These are phyloP conservation scores for Pyrochroa serraticornis DNA, from an alignment of 2,888 invertebrate species.

Conservation along the genomic window DNA sequence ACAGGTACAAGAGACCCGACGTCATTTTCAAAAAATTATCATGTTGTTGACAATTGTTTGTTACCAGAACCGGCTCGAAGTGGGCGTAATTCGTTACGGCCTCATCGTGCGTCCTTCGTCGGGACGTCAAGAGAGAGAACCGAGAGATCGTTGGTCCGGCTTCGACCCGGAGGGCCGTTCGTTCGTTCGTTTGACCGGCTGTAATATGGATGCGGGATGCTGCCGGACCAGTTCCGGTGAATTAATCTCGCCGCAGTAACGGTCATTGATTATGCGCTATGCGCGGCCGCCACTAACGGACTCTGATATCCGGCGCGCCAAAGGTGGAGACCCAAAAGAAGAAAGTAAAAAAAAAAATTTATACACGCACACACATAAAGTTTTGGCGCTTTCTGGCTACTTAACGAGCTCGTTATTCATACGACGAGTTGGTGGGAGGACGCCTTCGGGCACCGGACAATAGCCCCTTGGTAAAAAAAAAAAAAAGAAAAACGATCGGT, in stretches of 20 bases:
- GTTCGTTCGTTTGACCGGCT: neutral
- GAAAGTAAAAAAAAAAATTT: neutral
- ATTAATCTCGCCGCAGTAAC: constrained; percentile 51
- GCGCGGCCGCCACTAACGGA: constrained; percentile 29
- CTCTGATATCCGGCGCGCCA: constrained; percentile 18
- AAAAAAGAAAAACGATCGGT: too few species aligned
- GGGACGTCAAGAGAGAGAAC: neutral
- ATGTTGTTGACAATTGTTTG: too few species aligned
- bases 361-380: neutral
- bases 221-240: constrained; percentile 50
- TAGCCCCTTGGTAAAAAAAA: too few species aligned
- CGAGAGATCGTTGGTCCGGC: constrained; percentile 11
- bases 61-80: too few species aligned
- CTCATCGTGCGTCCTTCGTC: neutral
- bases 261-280: constrained; percentile 50
- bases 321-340: constrained; percentile 8
- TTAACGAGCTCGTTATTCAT: too few species aligned
- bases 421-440: too few species aligned
- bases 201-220: constrained; percentile 16
- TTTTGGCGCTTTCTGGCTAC: too few species aligned
- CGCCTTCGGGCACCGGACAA: too few species aligned
- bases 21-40: too few species aligned
- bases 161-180: neutral
- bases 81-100: too few species aligned
- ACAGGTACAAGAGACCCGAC: too few species aligned